These are phyloP conservation scores for Axea sp. DNA, from an alignment of 2,888 invertebrate species.

Conservation along the genomic window DNA sequence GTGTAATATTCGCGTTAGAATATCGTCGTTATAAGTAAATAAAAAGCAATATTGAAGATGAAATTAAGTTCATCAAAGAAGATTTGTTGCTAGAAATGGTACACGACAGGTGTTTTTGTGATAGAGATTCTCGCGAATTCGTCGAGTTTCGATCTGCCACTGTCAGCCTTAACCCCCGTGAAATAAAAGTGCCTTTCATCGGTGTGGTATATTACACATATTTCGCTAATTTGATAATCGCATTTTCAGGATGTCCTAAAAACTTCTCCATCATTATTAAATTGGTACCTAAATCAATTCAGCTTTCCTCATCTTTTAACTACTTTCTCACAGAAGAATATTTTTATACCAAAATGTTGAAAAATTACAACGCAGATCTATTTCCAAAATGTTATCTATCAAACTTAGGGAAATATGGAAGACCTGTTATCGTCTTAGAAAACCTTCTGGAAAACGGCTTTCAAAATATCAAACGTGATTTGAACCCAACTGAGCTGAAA, in stretches of 20 bases:
- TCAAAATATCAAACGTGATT: slow-evolving; percentile 37
- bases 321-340: slow-evolving; percentile 74
- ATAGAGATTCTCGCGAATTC: slow-evolving; percentile 73
- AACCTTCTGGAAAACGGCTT: slow-evolving; percentile 69
- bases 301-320: slow-evolving; percentile 54
- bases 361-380: slow-evolving; percentile 62
- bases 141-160: slow-evolving; percentile 70
- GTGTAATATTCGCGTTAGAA: no score
- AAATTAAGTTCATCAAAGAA: slow-evolving; percentile 59
- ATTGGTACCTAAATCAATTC: slow-evolving; percentile 60
- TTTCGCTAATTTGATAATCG: slow-evolving; percentile 63
- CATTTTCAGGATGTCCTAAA: slow-evolving; percentile 70
- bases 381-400: slow-evolving; percentile 71
- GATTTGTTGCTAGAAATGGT: slow-evolving; percentile 74
- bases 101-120: slow-evolving; percentile 73
- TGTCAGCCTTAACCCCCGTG: slow-evolving; percentile 54
- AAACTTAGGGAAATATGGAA: slow-evolving; percentile 72
- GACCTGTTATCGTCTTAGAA: slow-evolving; percentile 72
- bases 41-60: background rate
- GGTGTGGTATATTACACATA: slow-evolving; percentile 53
- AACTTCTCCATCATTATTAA: slow-evolving; percentile 71
- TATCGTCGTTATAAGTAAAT: no score
- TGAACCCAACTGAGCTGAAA: slow-evolving; percentile 69
- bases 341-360: slow-evolving; percentile 70
- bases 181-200: slow-evolving; percentile 8